Evolutionary conservation across 1,140 invertebrate species (phyloP).

Genomic region (Gyrodactylus bullatarudis): DNA sequence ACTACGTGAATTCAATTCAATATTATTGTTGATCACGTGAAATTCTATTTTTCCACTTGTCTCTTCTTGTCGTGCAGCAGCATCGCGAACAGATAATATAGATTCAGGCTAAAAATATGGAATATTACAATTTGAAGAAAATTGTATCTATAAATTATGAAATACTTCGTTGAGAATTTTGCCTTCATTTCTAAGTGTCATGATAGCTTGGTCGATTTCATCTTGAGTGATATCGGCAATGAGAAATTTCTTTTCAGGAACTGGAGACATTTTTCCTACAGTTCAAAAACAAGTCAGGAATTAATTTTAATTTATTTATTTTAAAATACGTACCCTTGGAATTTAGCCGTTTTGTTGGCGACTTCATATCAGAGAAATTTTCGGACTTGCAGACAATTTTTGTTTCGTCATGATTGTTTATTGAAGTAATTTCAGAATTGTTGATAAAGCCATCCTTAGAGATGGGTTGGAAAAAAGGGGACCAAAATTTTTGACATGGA

Average conservation of each 20-base stretch:
- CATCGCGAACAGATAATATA: conserved; percentile 35
- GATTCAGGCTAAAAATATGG: conserved; percentile 35
- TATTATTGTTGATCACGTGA: conserved; percentile 49
- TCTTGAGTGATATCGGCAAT: background rate
- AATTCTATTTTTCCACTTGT: conserved; percentile 54
- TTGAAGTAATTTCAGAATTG: background rate
- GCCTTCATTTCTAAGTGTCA: background rate
- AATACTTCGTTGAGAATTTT: conserved; percentile 33
- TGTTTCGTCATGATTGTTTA: background rate
- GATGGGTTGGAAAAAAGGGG: background rate
- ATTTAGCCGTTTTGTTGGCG: background rate
- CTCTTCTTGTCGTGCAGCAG: conserved; percentile 57
- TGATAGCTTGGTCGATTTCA: background rate
- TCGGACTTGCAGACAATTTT: no score
- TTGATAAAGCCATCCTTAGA: background rate
- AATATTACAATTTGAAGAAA: no score
- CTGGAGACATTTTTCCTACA: background rate
- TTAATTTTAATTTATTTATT: background rate
- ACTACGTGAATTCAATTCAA: background rate
- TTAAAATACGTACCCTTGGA: background rate
- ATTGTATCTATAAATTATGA: no score
- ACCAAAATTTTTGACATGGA: background rate
- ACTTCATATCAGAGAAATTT: no score
- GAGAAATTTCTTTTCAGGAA: background rate
- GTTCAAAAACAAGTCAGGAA: background rate